Percentiles rank a stretch among this genome's conserved stretches.
Conservation (phyloP, 2,888 invertebrate genomes). For the Octodonta nipae region DNA sequence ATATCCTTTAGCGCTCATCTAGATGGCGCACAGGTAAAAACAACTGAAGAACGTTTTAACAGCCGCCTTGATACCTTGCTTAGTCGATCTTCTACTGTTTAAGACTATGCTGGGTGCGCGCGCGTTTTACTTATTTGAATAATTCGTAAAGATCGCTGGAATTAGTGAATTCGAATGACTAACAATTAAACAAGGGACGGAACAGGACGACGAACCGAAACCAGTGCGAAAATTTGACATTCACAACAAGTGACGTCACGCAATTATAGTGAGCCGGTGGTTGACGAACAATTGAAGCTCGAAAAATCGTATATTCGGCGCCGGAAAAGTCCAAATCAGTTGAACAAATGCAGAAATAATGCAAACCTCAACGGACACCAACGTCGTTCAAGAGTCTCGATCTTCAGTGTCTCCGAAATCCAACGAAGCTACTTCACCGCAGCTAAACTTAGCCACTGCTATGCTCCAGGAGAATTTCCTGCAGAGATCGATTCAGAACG, state of each 20-base stretch:
- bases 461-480: constrained; percentile 52
- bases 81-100: constrained; percentile 40
- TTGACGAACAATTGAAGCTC: background rate
- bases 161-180: too few relatives aligned
- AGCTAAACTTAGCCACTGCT: constrained; percentile 10
- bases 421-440: constrained; percentile 14
- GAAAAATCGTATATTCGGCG: too few relatives aligned
- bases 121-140: constrained; percentile 19
- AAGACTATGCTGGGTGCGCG: constrained; percentile 48
- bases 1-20: constrained; percentile 11
- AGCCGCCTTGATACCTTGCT: constrained; percentile 30
- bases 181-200: too few relatives aligned
- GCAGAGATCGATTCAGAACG: constrained; percentile 49
- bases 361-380: constrained; percentile 15
- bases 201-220: background rate
- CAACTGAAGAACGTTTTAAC: constrained; percentile 27
- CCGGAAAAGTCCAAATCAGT: too few relatives aligned
- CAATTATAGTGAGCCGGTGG: background rate
- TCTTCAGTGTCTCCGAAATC: constrained; percentile 11
- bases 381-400: background rate
- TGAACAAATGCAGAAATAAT: too few relatives aligned
- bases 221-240: constrained; percentile 1
- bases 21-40: constrained; percentile 34
- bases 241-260: background rate
- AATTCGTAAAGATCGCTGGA: too few relatives aligned